A percentile compares a stretch with the other conserved stretches of the same genome.
These are phyloP conservation scores for Rhamphomyia laevipes DNA, from an alignment of 2,888 invertebrate genomes.

Conservation along the genomic window DNA sequence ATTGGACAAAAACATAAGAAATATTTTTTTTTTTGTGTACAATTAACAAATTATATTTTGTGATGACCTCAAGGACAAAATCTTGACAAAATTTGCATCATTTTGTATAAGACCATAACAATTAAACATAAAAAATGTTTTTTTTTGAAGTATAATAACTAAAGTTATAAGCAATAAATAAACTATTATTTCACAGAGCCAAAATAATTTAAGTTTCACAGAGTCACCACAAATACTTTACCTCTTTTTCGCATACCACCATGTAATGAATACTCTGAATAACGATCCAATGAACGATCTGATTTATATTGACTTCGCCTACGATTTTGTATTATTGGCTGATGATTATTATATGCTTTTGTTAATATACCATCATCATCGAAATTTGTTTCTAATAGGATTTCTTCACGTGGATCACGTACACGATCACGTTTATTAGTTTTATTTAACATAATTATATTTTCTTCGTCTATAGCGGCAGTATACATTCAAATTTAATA, in stretches of 20 bases:
- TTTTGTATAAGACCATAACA: too few species aligned
- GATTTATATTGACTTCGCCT: conserved; percentile 29
- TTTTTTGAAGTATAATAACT: too few species aligned
- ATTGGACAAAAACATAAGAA: too few species aligned
- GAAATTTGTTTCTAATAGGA: conserved; percentile 39
- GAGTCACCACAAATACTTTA: neutral
- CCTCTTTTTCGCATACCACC: neutral
- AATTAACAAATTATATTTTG: too few species aligned
- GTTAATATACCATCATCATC: conserved; percentile 38
- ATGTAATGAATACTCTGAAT: conserved; percentile 28
- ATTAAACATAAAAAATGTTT: too few species aligned
- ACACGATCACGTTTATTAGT: conserved; percentile 24
- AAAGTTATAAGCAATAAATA: too few species aligned
- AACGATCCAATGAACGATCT: conserved; percentile 35
- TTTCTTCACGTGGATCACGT: conserved; percentile 37
- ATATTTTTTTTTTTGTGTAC: too few species aligned
- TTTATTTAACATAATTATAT: neutral
- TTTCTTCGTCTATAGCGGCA: neutral
- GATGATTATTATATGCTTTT: conserved; percentile 31
- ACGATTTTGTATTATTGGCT: conserved; percentile 20
- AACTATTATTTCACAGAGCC: too few species aligned
- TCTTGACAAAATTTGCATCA: too few species aligned
- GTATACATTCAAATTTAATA: too few species aligned
- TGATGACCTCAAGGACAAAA: too few species aligned
- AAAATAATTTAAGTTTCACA: too few species aligned